Base-by-base conservation (phyloP, 2,113 vertebrate genomes). In the Lynx canadensis region DNA sequence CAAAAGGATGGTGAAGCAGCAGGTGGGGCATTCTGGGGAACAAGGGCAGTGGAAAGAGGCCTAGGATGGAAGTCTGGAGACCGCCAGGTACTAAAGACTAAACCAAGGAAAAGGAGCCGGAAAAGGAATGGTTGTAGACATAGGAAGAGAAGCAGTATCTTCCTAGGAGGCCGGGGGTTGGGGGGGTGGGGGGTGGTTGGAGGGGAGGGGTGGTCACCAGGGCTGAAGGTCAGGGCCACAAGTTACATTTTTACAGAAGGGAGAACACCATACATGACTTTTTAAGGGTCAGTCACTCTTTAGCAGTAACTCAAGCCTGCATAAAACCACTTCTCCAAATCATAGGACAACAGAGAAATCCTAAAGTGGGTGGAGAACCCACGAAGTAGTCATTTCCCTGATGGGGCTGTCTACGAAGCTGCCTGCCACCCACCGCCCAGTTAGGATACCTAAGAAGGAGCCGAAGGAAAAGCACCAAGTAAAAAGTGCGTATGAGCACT, bases 161-260 rank as follows among this genome's bases (percentile, higher is more conserved):
- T 45, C 45, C 7, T 45, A 1, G 55, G n/a, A 74, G 65, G 55
- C 7, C 45, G 9, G 50, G 45, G 45, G 41, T 1, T 45, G 14
- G 23, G 19, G 13, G 15, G 14, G 36, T 1, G 7, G 7, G 60
- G 7, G 50, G 9, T 1, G 45, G 45, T 9, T 1, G 45, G 60
- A 7, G 50, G 12, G 15, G 23, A 25, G 13, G 15, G 18, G 36
- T 6, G 18, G 36, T 6, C 27, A 5, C 7, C 12, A 5, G 33
- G 0, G 29, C 2, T 8, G 19, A 41, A 80, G 0, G 11, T n/a
- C 27, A 25, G 2, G 10, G 33, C 9, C 23, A 63, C 0, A 2
- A 66, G 31, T 23, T 52, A 19, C 1, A 1, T 31, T 38, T 71
- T 66, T 38, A 21, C 3, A 1, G 52, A 50, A 81, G 50, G 63